phyloP scores from a whole-genome alignment of 2,797 vertebrate genomes.

The Gorsachius magnificus region DNA sequence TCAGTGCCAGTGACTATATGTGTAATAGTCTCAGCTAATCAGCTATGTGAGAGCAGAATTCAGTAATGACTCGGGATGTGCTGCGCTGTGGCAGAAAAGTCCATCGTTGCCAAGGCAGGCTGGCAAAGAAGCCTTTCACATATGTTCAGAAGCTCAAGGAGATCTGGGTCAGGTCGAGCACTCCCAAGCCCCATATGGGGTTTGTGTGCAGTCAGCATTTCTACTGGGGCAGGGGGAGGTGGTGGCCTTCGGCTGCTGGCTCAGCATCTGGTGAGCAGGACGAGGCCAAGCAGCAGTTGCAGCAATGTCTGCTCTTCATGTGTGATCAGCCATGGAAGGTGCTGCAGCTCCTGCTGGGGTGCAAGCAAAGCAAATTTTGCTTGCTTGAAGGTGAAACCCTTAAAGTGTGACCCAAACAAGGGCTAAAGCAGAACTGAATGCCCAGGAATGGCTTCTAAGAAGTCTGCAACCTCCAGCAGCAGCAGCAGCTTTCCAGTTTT shows the following conservation, averaged over 20 bases:
- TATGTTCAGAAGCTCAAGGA: neutral
- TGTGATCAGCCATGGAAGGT: neutral
- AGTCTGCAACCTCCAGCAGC: neutral
- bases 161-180: accelerated
- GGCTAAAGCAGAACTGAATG: neutral
- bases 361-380: neutral
- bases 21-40: neutral
- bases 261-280: neutral
- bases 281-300: accelerated
- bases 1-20: neutral
- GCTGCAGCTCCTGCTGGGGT: neutral
- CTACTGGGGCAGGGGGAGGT: neutral
- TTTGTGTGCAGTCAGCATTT: neutral
- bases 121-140: neutral
- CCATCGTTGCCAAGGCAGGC: neutral
- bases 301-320: neutral
- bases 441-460: neutral
- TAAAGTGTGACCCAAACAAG: neutral
- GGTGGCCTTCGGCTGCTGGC: neutral
- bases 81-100: neutral
- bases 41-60: neutral
- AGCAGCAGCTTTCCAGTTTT: neutral
- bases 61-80: neutral
- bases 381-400: neutral
- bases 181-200: neutral